Conservation (phyloP, 2,797 vertebrate genomes). For the Antrozous pallidus region DNA sequence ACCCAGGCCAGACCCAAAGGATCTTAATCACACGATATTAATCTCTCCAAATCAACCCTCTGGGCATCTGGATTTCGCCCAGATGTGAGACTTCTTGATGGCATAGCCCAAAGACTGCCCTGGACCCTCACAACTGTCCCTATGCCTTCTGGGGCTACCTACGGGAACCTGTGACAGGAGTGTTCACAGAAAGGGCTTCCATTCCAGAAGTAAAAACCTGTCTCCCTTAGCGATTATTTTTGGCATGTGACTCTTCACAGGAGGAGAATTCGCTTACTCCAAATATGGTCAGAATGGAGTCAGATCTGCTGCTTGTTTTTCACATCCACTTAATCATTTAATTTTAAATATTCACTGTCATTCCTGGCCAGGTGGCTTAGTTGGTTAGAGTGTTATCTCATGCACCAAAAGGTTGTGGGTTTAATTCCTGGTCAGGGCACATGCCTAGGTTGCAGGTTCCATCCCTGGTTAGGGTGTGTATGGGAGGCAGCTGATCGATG, state of each 20-base stretch:
- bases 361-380: background rate
- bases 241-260: background rate
- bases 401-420: background rate
- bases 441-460: background rate
- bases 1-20: background rate
- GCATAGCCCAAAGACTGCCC: background rate
- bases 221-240: slow-evolving; percentile 41
- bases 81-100: background rate
- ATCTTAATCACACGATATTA: background rate
- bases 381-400: background rate
- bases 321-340: slow-evolving; percentile 21
- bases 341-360: background rate
- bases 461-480: background rate
- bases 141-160: accelerated
- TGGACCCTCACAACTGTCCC: background rate
- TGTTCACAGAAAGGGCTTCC: background rate
- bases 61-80: background rate
- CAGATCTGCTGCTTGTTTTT: background rate
- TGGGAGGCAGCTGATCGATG: background rate
- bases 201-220: background rate
- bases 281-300: background rate
- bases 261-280: background rate
- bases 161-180: background rate
- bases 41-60: background rate
- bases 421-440: background rate